A percentile compares a stretch with the other conserved stretches of the same genome.
phyloP scores from a whole-genome alignment of 2,113 vertebrate genomes.

The Pteronura brasiliensis region DNA sequence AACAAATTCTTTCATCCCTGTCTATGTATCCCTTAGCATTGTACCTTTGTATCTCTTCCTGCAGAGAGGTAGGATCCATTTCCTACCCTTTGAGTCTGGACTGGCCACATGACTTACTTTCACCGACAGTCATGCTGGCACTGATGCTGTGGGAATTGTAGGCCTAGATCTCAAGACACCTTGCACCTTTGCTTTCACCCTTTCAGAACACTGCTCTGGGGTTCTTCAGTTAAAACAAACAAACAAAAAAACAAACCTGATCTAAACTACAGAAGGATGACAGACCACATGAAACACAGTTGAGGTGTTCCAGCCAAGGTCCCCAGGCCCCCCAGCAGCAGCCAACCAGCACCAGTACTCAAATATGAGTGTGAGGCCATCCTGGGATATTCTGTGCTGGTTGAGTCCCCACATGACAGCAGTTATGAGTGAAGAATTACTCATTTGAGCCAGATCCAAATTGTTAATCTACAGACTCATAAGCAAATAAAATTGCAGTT shows the following conservation, averaged over 20 bases:
- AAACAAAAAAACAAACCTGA: neutral
- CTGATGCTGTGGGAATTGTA: neutral
- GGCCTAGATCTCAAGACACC: neutral
- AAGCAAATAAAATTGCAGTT: neutral
- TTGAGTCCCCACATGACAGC: neutral
- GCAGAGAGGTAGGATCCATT: neutral
- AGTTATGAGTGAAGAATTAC: neutral
- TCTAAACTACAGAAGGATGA: neutral
- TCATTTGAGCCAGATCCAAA: neutral
- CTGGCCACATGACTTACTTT: neutral
- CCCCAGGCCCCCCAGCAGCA: neutral
- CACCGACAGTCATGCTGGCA: neutral
- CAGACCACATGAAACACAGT: neutral
- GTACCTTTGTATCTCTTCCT: neutral
- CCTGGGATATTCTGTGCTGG: neutral
- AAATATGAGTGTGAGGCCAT: neutral
- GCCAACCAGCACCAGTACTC: neutral
- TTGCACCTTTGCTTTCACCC: neutral
- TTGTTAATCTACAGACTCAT: neutral
- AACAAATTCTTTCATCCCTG: neutral
- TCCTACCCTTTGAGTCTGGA: neutral
- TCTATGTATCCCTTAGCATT: neutral
- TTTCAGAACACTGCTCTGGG: neutral
- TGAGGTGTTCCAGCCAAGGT: neutral
- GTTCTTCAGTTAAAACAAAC: neutral